A percentile compares a stretch with the other conserved stretches of the same genome.
Conservation (phyloP, 2,113 vertebrate species). For the Corythornis vintsioides region DNA sequence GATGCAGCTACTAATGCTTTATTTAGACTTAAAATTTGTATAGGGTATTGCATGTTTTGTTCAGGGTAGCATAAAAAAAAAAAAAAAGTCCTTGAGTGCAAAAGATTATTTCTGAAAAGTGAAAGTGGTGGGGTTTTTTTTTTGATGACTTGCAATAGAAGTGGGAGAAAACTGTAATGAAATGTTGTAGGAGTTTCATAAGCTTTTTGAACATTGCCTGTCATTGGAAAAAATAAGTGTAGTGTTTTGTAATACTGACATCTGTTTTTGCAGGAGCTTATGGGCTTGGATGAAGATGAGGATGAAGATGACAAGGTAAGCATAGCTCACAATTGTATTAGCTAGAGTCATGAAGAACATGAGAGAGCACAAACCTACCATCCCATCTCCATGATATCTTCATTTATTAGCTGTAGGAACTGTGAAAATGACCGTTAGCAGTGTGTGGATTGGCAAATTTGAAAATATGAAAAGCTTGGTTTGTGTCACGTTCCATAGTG, state of each 20-base stretch:
- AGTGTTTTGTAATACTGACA: slow-evolving; percentile 22
- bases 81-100: neutral
- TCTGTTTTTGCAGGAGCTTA: slow-evolving; percentile 84
- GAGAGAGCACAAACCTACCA: neutral
- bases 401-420: neutral
- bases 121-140: neutral
- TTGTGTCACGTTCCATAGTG: neutral
- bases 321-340: fast-evolving
- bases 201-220: neutral
- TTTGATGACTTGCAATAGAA: neutral
- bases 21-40: slow-evolving; percentile 51
- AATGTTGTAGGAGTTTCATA: neutral
- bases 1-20: slow-evolving; percentile 21
- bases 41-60: neutral
- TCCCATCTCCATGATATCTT: neutral
- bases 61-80: neutral
- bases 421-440: neutral
- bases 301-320: slow-evolving; percentile 96
- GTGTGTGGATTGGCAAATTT: neutral
- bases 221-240: neutral
- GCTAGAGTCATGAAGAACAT: neutral
- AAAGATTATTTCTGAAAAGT: neutral
- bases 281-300: slow-evolving; percentile 87
- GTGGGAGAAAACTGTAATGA: neutral
- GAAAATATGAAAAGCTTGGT: neutral